These are phyloP conservation scores for Synanthedon myopaeformis DNA, from an alignment of 2,888 invertebrate genomes.

Conservation along the genomic window DNA sequence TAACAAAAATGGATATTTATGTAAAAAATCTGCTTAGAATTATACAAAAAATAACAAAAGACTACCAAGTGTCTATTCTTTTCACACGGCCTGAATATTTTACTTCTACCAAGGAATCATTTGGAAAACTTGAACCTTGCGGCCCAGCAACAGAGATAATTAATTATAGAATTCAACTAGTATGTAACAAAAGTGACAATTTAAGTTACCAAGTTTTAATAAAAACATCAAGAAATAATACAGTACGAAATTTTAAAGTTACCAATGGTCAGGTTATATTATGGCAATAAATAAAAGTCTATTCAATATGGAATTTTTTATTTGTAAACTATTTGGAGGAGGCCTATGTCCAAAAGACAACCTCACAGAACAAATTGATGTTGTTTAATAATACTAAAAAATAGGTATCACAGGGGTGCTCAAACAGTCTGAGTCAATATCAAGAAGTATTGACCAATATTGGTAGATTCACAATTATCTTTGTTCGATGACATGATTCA, in stretches of 20 bases:
- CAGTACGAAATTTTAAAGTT: slow-evolving; percentile 19
- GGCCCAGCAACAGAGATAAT: slow-evolving; percentile 26
- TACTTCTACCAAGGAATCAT: slow-evolving; percentile 40
- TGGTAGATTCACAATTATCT: no score
- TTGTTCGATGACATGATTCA: no score
- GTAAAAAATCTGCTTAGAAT: slow-evolving; percentile 44
- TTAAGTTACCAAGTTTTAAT: slow-evolving; percentile 17
- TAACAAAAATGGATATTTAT: slow-evolving; percentile 62
- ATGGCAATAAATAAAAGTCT: slow-evolving; percentile 10
- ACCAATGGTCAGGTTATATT: slow-evolving; percentile 15
- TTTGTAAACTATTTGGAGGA: no score
- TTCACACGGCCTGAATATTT: slow-evolving; percentile 68
- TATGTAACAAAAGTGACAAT: slow-evolving; percentile 9
- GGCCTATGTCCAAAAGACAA: no score
- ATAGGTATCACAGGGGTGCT: no score
- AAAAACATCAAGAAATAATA: slow-evolving; percentile 15
- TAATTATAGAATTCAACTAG: slow-evolving; percentile 46
- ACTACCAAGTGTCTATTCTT: slow-evolving; percentile 57
- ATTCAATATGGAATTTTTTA: neutral
- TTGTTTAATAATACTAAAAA: no score
- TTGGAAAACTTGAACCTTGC: slow-evolving; percentile 26
- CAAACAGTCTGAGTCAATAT: no score
- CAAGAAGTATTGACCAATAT: no score
- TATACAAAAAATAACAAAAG: slow-evolving; percentile 54
- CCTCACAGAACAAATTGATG: no score